Evolutionary conservation across 2,888 invertebrate genomes (phyloP).

Genomic region (Lutraria lutraria): DNA sequence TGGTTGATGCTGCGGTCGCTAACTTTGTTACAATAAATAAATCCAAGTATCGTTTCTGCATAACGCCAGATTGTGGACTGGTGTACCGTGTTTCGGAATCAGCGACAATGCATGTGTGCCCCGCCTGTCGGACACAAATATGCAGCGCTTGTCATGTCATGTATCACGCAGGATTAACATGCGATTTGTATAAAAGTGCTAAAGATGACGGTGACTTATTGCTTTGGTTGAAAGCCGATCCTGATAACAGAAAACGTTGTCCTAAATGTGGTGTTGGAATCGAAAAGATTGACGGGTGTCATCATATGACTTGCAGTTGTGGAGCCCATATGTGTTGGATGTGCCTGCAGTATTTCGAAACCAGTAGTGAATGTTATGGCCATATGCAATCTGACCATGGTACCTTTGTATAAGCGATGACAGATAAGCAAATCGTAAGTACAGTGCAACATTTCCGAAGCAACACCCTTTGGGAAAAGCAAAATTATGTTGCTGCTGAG

Average conservation of each 20-base stretch:
- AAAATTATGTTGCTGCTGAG: no score
- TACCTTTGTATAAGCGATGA: conserved; percentile 49
- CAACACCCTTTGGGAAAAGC: no score
- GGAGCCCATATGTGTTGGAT: conserved; percentile 81
- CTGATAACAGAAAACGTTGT: conserved; percentile 75
- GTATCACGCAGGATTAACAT: conserved; percentile 80
- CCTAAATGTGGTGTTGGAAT: conserved; percentile 79
- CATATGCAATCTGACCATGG: conserved; percentile 75
- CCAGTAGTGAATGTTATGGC: conserved; percentile 72
- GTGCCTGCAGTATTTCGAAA: conserved; percentile 73
- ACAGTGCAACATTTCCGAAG: no score
- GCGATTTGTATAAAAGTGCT: conserved; percentile 71
- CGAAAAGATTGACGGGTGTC: conserved; percentile 82
- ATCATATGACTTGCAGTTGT: conserved; percentile 81
- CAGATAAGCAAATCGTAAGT: no score
- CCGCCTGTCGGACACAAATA: conserved; percentile 70
- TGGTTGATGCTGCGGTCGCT: conserved; percentile 73
- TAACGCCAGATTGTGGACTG: conserved; percentile 81
- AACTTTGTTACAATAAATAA: conserved; percentile 74
- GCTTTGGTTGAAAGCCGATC: conserved; percentile 73
- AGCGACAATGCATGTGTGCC: conserved; percentile 71
- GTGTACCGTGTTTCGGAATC: conserved; percentile 75
- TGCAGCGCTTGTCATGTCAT: conserved; percentile 80
- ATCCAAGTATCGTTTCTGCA: conserved; percentile 75
- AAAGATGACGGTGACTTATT: conserved; percentile 64